These are phyloP conservation scores for Dendropsophus ebraccatus DNA, from an alignment of 2,113 vertebrate genomes.

Conservation along the genomic window DNA sequence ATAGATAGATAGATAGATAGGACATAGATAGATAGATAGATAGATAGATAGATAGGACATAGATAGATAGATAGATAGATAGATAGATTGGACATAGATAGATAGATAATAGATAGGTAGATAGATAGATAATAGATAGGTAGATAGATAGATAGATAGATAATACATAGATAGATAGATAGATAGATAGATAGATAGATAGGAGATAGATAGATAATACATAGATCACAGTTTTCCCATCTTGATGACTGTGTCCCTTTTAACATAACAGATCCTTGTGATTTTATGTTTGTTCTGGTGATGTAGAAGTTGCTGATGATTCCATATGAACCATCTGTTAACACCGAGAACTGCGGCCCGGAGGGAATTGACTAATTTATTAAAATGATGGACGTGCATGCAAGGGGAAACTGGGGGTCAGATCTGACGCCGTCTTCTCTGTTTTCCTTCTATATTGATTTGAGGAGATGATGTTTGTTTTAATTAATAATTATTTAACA, in stretches of 20 bases:
- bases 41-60: too few relatives aligned
- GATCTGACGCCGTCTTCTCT: not conserved
- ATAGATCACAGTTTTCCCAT: not conserved
- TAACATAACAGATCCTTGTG: not conserved
- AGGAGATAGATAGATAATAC: not conserved
- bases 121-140: too few relatives aligned
- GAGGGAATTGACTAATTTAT: conserved; percentile 28
- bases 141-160: too few relatives aligned
- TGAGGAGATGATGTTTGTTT: not conserved
- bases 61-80: too few relatives aligned
- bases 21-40: too few relatives aligned
- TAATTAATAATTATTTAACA: conserved; percentile 34
- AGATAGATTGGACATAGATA: too few relatives aligned
- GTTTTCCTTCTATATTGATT: conserved; percentile 11
- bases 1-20: too few relatives aligned
- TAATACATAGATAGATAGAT: too few relatives aligned
- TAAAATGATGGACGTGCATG: conserved; percentile 25
- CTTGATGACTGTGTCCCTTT: not conserved
- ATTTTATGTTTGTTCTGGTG: conserved; percentile 15
- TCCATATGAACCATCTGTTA: conserved; percentile 19
- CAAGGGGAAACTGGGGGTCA: conserved; percentile 35
- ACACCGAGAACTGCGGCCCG: not conserved
- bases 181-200: not conserved
- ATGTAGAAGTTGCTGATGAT: conserved; percentile 33
- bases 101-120: not conserved